Percentiles rank a stretch among this genome's conserved stretches.
Conservation (phyloP, 2,113 vertebrate species). For the Miniopterus natalensis region DNA sequence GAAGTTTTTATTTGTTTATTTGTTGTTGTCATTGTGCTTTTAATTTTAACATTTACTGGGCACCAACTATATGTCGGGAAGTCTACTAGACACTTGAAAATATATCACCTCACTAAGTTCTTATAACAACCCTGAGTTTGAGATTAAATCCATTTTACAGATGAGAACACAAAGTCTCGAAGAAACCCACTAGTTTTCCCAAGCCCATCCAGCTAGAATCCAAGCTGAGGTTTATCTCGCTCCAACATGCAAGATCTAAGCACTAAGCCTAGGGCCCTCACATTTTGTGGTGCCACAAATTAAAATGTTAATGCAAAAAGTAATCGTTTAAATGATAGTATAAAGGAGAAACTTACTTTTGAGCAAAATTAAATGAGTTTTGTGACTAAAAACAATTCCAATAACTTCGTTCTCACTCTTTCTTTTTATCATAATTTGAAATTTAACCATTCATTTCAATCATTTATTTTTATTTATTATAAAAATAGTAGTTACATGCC, state of each 20-base stretch:
- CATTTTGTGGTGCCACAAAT: neutral
- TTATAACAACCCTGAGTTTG: neutral
- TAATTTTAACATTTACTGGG: slow-evolving; percentile 26
- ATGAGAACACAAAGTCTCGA: neutral
- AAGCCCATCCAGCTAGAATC: neutral
- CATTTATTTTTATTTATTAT: neutral
- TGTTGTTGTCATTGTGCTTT: neutral
- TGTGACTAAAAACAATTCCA: neutral
- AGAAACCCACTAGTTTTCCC: neutral
- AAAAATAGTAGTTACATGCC: neutral
- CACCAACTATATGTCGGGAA: neutral
- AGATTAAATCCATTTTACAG: neutral
- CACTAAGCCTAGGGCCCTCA: neutral
- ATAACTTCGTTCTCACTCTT: neutral
- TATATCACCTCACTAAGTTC: neutral
- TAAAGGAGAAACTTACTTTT: neutral
- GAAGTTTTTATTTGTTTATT: neutral
- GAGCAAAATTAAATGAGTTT: neutral
- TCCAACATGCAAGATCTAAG: neutral
- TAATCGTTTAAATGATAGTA: neutral
- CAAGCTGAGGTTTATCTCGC: neutral
- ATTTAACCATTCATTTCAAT: neutral
- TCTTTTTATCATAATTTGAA: neutral
- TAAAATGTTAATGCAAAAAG: neutral
- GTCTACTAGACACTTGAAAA: neutral